Percentiles rank a stretch among this genome's conserved stretches.
Evolutionary conservation across 2,797 vertebrate genomes (phyloP).

Genomic region (Sternarchorhynchus goeldii): DNA sequence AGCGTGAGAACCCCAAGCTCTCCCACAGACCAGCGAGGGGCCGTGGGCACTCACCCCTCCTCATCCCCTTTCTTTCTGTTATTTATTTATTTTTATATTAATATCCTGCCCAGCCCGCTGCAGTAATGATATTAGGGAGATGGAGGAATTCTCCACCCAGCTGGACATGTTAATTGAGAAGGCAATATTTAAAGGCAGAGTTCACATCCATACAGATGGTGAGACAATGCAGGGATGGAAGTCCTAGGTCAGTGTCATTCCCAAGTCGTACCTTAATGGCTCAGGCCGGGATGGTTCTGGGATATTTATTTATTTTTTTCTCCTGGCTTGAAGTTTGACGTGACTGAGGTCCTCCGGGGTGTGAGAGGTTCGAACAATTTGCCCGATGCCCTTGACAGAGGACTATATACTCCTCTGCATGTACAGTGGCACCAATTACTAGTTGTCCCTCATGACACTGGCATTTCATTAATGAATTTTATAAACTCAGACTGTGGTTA

Average conservation of each 20-base stretch:
- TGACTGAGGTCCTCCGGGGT: conserved; percentile 78
- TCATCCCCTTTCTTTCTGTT: neutral
- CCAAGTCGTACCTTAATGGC: conserved; percentile 84
- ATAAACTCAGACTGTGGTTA: conserved; percentile 25
- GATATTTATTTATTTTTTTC: conserved; percentile 38
- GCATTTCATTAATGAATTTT: conserved; percentile 32
- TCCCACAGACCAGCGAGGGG: conserved; percentile 47
- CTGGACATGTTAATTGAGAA: conserved; percentile 98
- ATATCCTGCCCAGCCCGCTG: conserved; percentile 80
- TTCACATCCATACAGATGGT: conserved; percentile 94
- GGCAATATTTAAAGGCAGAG: conserved; percentile 93
- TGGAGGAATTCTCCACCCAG: conserved; percentile 91
- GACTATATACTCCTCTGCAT: conserved; percentile 70
- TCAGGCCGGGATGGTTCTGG: conserved; percentile 57
- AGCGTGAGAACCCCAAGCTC: conserved; percentile 75
- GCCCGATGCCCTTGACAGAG: conserved; percentile 81
- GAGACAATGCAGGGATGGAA: conserved; percentile 85
- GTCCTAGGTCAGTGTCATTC: conserved; percentile 90
- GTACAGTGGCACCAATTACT: conserved; percentile 64
- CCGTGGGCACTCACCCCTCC: conserved; percentile 37
- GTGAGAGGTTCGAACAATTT: conserved; percentile 66
- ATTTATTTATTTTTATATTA: conserved; percentile 83
- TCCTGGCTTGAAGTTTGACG: conserved; percentile 64
- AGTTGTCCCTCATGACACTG: conserved; percentile 43
- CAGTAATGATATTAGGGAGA: conserved; percentile 92